phyloP scores from a whole-genome alignment of 2,888 invertebrate genomes.

The Heliconius cydno region DNA sequence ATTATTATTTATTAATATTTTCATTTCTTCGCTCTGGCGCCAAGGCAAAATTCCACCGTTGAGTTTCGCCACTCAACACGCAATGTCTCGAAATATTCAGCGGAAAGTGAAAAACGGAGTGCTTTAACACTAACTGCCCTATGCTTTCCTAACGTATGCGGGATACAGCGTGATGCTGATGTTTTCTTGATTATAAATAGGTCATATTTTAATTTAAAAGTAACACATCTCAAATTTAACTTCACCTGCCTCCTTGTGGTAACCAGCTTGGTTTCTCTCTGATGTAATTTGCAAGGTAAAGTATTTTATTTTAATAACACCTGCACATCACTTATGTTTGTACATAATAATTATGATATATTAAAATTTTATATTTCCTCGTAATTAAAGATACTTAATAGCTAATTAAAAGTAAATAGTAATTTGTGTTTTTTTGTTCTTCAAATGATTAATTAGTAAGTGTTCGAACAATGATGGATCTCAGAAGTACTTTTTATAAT shows the following conservation, averaged over 20 bases:
- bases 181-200: neutral
- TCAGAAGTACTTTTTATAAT: neutral
- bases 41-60: too few relatives aligned
- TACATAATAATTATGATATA: slow-evolving; percentile 19
- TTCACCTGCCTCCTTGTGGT: neutral
- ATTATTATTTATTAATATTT: too few relatives aligned
- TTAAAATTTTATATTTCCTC: slow-evolving; percentile 23
- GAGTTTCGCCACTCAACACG: too few relatives aligned
- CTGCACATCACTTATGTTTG: neutral
- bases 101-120: too few relatives aligned
- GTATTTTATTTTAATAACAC: slow-evolving; percentile 1
- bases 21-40: too few relatives aligned
- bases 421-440: slow-evolving; percentile 12
- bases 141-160: too few relatives aligned
- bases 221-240: neutral
- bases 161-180: too few relatives aligned
- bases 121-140: too few relatives aligned
- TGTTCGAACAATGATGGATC: slow-evolving; percentile 11
- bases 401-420: slow-evolving; percentile 10
- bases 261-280: slow-evolving; percentile 1
- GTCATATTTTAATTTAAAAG: neutral
- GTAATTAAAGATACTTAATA: slow-evolving; percentile 21
- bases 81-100: too few relatives aligned
- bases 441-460: slow-evolving; percentile 12
- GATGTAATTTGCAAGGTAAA: slow-evolving; percentile 10